These are phyloP conservation scores for Xestia rhomboidea DNA, from an alignment of 2,888 invertebrate genomes.

Conservation along the genomic window DNA sequence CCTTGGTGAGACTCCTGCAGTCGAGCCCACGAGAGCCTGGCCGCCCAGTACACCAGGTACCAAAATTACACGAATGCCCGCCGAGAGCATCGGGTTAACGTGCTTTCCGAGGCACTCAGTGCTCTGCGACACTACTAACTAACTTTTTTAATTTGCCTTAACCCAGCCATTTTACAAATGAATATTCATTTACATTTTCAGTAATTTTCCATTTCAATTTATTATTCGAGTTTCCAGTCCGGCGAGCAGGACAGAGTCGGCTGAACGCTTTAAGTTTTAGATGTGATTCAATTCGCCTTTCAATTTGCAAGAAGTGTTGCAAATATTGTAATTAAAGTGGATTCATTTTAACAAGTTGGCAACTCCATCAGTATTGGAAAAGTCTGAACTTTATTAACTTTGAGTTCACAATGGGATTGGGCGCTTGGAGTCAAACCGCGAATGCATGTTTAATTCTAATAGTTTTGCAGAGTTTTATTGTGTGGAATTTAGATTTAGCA, in stretches of 20 bases:
- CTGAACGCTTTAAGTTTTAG: conserved; percentile 49
- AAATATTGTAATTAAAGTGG: conserved; percentile 60
- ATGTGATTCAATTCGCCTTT: conserved; percentile 54
- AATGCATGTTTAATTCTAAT: conserved; percentile 19
- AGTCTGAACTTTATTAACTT: conserved; percentile 37
- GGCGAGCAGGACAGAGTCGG: conserved; percentile 35
- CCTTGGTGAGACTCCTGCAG: not conserved
- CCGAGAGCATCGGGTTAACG: not conserved
- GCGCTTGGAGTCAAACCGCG: conserved; percentile 8
- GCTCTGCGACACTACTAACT: not conserved
- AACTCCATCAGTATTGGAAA: conserved; percentile 33
- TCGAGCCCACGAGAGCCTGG: not conserved
- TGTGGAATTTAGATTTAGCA: not conserved
- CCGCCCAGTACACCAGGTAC: not conserved
- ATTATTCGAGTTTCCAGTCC: conserved; percentile 55
- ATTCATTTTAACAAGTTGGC: conserved; percentile 49
- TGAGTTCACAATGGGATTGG: conserved; percentile 19
- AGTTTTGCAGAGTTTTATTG: conserved; percentile 9
- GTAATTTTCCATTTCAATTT: conserved; percentile 60
- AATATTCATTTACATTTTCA: conserved; percentile 49
- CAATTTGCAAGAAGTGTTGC: conserved; percentile 53
- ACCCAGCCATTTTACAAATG: conserved; percentile 35
- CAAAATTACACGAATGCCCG: not conserved
- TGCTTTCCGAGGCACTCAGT: not conserved
- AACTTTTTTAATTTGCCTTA: conserved; percentile 29